A percentile compares a stretch with the other conserved stretches of the same genome.
Evolutionary conservation across 2,797 vertebrate species (phyloP).

Genomic region (Gobio occitaniae): DNA sequence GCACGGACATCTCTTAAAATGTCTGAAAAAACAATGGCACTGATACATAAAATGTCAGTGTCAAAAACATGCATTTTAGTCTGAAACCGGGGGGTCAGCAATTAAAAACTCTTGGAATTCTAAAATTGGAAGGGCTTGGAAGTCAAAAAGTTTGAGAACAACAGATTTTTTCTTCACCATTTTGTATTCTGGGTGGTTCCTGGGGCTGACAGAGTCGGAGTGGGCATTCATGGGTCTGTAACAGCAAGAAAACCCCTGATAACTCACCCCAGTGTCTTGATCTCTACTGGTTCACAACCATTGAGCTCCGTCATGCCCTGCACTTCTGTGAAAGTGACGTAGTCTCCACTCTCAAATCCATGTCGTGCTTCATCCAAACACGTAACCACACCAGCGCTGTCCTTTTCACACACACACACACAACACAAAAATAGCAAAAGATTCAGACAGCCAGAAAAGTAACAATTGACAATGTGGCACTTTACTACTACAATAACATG

Average conservation of each 20-base stretch:
- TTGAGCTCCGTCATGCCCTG: conserved; percentile 94
- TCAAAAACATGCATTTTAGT: neutral
- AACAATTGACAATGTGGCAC: neutral
- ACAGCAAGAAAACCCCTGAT: neutral
- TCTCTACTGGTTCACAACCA: conserved; percentile 85
- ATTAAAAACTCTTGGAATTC: neutral
- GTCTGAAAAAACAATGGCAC: too few relatives aligned
- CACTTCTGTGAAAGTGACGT: conserved; percentile 92
- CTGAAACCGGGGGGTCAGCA: neutral
- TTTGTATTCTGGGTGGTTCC: neutral
- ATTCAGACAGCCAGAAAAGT: neutral
- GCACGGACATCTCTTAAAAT: too few relatives aligned
- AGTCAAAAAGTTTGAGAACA: neutral
- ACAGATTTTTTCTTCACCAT: neutral
- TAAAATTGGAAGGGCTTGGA: neutral
- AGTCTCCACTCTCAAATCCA: conserved; percentile 92
- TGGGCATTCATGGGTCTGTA: neutral
- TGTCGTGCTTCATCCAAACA: conserved; percentile 94
- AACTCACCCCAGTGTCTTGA: conserved; percentile 90
- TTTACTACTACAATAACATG: neutral
- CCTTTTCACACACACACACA: conserved; percentile 71
- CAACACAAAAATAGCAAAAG: neutral
- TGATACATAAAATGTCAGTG: too few relatives aligned
- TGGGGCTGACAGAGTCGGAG: neutral
- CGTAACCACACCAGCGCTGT: conserved; percentile 88